Conservation (phyloP, 1,140 invertebrate species). For the Drosophila neocordata region DNA sequence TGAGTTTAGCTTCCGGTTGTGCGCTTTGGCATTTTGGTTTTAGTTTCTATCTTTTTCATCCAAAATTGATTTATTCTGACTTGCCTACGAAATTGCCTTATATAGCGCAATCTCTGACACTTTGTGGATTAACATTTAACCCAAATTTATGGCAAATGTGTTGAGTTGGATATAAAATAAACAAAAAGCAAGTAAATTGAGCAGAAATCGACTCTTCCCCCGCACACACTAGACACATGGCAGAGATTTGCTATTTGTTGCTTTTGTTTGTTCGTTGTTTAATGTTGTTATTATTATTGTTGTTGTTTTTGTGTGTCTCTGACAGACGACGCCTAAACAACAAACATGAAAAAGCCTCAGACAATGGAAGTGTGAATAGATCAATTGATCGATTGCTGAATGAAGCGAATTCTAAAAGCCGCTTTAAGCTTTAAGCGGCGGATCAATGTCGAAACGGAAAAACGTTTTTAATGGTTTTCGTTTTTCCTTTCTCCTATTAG, state of each 20-base stretch:
- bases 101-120: background rate
- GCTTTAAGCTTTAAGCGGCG: slow-evolving; percentile 43
- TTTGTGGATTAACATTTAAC: slow-evolving; percentile 43
- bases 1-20: slow-evolving; percentile 73
- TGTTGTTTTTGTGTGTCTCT: slow-evolving; percentile 14
- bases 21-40: slow-evolving; percentile 37
- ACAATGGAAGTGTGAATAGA: slow-evolving; percentile 74
- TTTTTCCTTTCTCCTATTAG: background rate
- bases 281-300: slow-evolving; percentile 3
- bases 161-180: slow-evolving; percentile 14
- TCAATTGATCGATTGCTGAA: slow-evolving; percentile 35
- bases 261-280: slow-evolving; percentile 1
- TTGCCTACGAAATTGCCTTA: slow-evolving; percentile 5
- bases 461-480: slow-evolving; percentile 24
- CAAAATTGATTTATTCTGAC: background rate
- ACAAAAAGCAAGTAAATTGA: slow-evolving; percentile 46
- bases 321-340: slow-evolving; percentile 9
- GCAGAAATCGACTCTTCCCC: slow-evolving; percentile 40
- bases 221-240: slow-evolving; percentile 16
- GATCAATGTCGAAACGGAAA: slow-evolving; percentile 12
- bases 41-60: slow-evolving; percentile 23
- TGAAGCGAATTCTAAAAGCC: slow-evolving; percentile 41
- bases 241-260: slow-evolving; percentile 1
- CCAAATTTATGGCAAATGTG: slow-evolving; percentile 64
- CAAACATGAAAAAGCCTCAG: slow-evolving; percentile 41